Evolutionary conservation across 2,113 vertebrate species (phyloP).

Genomic region (Laterallus jamaicensis): DNA sequence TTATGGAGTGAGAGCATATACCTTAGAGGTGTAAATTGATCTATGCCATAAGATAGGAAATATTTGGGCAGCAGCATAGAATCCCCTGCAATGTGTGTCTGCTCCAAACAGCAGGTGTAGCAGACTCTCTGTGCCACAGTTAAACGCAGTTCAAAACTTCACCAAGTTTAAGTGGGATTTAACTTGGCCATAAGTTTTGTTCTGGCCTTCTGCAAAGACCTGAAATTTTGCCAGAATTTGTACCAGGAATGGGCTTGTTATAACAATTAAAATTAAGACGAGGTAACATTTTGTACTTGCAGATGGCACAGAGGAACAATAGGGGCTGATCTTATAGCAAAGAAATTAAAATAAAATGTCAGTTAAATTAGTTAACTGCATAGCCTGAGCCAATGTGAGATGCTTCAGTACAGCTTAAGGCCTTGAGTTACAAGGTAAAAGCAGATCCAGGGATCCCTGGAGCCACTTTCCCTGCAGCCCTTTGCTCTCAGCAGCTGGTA

Average conservation of each 20-base stretch:
- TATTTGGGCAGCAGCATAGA: not conserved
- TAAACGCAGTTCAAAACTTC: not conserved
- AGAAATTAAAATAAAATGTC: not conserved
- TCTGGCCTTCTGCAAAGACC: not conserved
- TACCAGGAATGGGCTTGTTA: not conserved
- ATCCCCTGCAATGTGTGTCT: not conserved
- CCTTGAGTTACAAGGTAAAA: not conserved
- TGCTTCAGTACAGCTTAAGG: not conserved
- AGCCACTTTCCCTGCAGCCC: not conserved
- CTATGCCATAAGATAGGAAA: not conserved
- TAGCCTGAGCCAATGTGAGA: not conserved
- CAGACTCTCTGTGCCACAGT: not conserved
- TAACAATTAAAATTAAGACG: not conserved
- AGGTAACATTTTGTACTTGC: not conserved
- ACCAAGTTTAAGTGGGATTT: not conserved
- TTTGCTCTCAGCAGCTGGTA: not conserved
- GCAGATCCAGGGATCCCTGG: not conserved
- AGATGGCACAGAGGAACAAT: not conserved
- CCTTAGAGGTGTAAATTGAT: not conserved
- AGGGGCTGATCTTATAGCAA: not conserved
- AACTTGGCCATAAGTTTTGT: not conserved
- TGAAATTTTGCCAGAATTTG: not conserved
- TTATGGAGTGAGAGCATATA: not conserved
- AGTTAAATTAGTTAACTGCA: not conserved
- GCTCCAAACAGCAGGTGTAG: not conserved